These are phyloP conservation scores for Vollenhovia emeryi DNA, from an alignment of 1,140 invertebrate species.

Conservation along the genomic window DNA sequence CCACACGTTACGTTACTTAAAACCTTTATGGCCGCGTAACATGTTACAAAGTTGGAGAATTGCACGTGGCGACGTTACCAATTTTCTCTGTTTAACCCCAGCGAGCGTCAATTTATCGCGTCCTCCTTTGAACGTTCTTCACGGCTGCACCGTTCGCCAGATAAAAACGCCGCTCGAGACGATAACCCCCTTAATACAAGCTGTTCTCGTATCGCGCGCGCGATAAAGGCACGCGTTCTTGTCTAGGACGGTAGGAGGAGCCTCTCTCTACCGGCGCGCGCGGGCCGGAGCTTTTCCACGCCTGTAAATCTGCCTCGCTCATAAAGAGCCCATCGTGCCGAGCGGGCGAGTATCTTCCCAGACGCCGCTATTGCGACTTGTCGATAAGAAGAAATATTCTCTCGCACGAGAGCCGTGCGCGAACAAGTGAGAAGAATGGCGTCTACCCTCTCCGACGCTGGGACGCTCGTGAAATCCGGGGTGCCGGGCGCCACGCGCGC, in stretches of 20 bases:
- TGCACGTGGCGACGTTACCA: not conserved
- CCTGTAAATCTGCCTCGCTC: slow-evolving; percentile 30
- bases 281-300: slow-evolving; percentile 17
- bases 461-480: slow-evolving; percentile 27
- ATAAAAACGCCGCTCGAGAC: slow-evolving; percentile 46
- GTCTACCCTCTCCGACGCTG: slow-evolving; percentile 11
- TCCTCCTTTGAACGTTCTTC: slow-evolving; percentile 21
- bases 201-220: slow-evolving; percentile 45
- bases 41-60: not conserved
- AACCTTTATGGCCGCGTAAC: not conserved
- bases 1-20: not conserved
- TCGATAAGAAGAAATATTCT: slow-evolving; percentile 79
- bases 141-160: slow-evolving; percentile 2
- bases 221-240: slow-evolving; percentile 48
- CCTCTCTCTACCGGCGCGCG: not conserved
- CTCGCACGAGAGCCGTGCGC: slow-evolving; percentile 50
- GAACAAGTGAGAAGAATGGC: slow-evolving; percentile 63
- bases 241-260: slow-evolving; percentile 5
- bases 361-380: slow-evolving; percentile 72
- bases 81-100: slow-evolving; percentile 38
- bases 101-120: slow-evolving; percentile 48
- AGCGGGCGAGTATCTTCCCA: slow-evolving; percentile 51
- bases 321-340: slow-evolving; percentile 31
- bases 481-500: slow-evolving; percentile 9
- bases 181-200: slow-evolving; percentile 55